Evolutionary conservation across 2,797 vertebrate species (phyloP), one percentile per base, ranked within the genome.

Genomic region (Cirrhinus molitorella): DNA sequence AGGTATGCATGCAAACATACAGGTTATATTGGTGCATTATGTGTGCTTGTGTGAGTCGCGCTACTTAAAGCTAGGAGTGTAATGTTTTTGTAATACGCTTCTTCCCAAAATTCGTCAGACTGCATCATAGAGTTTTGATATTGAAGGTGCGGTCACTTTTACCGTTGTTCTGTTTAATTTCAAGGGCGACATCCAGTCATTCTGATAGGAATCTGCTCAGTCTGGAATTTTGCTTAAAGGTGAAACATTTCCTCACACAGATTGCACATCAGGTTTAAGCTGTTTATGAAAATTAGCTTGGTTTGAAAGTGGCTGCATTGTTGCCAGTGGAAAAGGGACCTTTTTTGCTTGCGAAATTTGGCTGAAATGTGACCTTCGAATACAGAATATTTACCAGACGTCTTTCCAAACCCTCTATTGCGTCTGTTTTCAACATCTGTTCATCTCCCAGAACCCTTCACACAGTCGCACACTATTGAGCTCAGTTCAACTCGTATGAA

Each of bases 21-120:
- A 51, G 76, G 76, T 79, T 67, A n/a, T 67, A 79, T 53, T 37
- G 8, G 23, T 47, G 49, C 5, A 7, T 23, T 16, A 51, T 53
- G 16, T 68, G 47, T 37, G 37, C 14, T 45, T 68, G 45, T 59
- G 21, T 81, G 55, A 73, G 40, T 61, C 10, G 0, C 34, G 21
- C 43, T 81, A 49, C 63, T 72, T 49, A 63, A 49, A 81, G 51
- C 55, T 34, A 80, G 66, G 51, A 59, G 12, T 59, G 12, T 49
- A n/a, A 47, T 34, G 23, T 9, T 59, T 80, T 47, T 71, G 53
- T 53, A 10, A 4, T 28, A 13, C n/a, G 43, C n/a, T 34, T 68
- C 78, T 80, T 55, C 11, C 28, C 34, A 59, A 11, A 57, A 14
- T 76, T 59, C 5, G 0, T 3, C 75, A 28, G 11, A 13, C 23